These are phyloP conservation scores for Macaca fascicularis DNA, from an alignment of 2,113 vertebrate genomes.

Conservation along the genomic window DNA sequence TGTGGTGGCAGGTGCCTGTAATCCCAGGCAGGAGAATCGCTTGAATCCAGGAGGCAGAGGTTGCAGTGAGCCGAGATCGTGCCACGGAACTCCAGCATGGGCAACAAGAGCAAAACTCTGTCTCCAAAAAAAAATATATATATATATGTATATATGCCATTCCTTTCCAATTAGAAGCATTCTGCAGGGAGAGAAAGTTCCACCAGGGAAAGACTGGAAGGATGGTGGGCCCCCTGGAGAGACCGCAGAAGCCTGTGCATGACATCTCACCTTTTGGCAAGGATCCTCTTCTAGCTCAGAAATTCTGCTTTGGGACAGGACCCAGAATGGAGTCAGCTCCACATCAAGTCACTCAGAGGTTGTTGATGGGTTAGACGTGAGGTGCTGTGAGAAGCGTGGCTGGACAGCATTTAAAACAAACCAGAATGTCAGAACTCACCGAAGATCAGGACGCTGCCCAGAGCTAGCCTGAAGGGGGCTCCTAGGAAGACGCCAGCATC, in stretches of 20 bases:
- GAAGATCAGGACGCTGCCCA: accelerated
- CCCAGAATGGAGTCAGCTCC: not conserved
- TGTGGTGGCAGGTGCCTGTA: too few species aligned
- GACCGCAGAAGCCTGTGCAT: not conserved
- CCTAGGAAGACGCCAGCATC: accelerated
- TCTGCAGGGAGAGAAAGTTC: not conserved
- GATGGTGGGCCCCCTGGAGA: accelerated
- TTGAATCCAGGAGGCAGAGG: too few species aligned
- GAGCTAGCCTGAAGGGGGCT: not conserved
- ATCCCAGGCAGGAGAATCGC: too few species aligned
- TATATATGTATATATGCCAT: too few species aligned
- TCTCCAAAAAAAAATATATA: too few species aligned
- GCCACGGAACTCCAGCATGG: too few species aligned
- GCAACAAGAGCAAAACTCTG: too few species aligned
- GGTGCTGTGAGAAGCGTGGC: accelerated
- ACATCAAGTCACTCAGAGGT: not conserved
- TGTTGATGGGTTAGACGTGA: accelerated
- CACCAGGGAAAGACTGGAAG: not conserved
- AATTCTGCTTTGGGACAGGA: not conserved
- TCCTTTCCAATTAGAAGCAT: not conserved
- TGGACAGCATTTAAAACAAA: too few species aligned
- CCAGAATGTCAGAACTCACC: accelerated
- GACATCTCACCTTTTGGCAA: accelerated
- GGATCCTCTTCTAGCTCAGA: not conserved
- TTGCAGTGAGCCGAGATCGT: too few species aligned